Evolutionary conservation across 1,140 invertebrate genomes (phyloP).

Genomic region (Drosophila kurseongensis): DNA sequence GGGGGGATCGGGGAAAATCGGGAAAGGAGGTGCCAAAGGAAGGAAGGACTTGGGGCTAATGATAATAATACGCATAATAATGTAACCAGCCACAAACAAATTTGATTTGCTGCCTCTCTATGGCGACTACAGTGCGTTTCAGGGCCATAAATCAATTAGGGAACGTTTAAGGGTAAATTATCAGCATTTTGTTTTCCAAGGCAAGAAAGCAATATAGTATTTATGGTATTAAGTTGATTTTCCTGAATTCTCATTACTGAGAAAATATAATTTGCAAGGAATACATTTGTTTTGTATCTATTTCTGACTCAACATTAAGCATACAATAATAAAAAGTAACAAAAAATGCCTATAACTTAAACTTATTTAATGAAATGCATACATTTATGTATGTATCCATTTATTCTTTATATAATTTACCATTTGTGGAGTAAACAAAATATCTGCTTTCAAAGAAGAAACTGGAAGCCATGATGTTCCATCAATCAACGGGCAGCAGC

Average conservation of each 20-base stretch:
- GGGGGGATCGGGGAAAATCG: neutral
- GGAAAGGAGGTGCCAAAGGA: constrained; percentile 22
- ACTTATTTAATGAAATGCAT: too few relatives aligned
- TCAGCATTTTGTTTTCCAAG: constrained; percentile 4
- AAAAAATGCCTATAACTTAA: too few relatives aligned
- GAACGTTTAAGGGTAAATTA: constrained; percentile 25
- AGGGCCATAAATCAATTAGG: constrained; percentile 47
- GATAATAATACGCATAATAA: constrained; percentile 55
- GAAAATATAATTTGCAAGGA: too few relatives aligned
- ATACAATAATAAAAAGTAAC: too few relatives aligned
- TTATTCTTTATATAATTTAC: too few relatives aligned
- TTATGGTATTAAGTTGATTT: constrained; percentile 4
- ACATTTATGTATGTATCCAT: too few relatives aligned
- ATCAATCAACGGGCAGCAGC: neutral
- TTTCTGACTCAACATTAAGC: too few relatives aligned
- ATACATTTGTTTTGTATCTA: too few relatives aligned
- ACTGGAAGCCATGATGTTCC: neutral
- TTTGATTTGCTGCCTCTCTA: constrained; percentile 43
- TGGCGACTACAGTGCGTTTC: constrained; percentile 50
- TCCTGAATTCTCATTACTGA: neutral
- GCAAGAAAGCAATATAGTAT: neutral
- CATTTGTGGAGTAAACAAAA: neutral
- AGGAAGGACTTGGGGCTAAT: constrained; percentile 51
- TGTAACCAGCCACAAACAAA: constrained; percentile 52
- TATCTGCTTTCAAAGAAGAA: neutral